Conservation (phyloP, 37 sponge, comb jelly and placozoan species). For the Amphimedon queenslandica region DNA sequence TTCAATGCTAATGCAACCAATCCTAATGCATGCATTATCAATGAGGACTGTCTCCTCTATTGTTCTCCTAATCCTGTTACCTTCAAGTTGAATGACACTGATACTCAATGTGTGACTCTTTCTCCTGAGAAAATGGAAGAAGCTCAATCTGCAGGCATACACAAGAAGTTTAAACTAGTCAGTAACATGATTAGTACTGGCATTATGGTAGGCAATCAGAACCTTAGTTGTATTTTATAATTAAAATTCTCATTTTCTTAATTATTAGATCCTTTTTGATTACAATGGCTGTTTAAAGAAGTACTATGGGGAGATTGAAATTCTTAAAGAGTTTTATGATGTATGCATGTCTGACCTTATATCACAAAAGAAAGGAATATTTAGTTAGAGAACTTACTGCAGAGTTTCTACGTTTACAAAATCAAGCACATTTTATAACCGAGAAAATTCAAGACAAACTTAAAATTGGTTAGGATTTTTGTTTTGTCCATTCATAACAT, state of each 20-base stretch:
- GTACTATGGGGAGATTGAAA: conserved; percentile 60
- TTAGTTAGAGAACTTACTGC: conserved; percentile 79
- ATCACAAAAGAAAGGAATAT: conserved; percentile 76
- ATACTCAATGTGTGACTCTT: conserved; percentile 75
- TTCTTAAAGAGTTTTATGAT: conserved; percentile 85
- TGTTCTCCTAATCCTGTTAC: too few relatives aligned
- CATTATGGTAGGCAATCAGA: too few relatives aligned
- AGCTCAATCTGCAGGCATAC: conserved; percentile 56
- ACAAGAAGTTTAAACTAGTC: conserved; percentile 97
- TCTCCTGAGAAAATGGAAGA: conserved; percentile 61
- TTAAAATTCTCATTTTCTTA: too few relatives aligned
- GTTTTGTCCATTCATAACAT: too few relatives aligned
- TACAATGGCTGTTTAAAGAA: conserved; percentile 73
- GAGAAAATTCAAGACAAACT: conserved; percentile 89
- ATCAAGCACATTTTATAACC: conserved; percentile 89
- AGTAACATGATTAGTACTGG: background rate
- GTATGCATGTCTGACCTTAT: conserved; percentile 67
- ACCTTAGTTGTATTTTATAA: too few relatives aligned
- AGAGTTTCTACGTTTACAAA: conserved; percentile 67
- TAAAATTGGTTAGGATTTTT: conserved; percentile 67
- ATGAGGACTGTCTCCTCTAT: too few relatives aligned
- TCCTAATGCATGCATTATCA: too few relatives aligned
- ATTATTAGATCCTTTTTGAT: conserved; percentile 87
- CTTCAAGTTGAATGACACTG: too few relatives aligned
- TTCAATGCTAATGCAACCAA: too few relatives aligned